Percentiles rank a stretch among this genome's conserved stretches.
These are phyloP conservation scores for Aegithalos caudatus DNA, from an alignment of 2,113 vertebrate genomes.

Conservation along the genomic window DNA sequence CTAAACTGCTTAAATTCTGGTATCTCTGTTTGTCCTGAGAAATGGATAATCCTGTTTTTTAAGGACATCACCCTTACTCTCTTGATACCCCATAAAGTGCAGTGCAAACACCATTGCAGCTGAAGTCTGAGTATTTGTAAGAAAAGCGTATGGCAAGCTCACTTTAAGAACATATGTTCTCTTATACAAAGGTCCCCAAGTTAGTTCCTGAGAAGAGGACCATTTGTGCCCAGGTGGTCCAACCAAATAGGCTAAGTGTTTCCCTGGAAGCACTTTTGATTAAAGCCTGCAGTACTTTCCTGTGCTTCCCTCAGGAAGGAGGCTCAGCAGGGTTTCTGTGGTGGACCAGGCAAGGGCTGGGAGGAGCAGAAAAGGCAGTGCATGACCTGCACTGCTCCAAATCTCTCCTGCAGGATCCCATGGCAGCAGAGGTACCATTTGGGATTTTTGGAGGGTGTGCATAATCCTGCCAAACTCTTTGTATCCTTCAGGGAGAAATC, in stretches of 20 bases:
- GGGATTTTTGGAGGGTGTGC: background rate
- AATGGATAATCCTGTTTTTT: slow-evolving; percentile 1
- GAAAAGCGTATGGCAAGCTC: background rate
- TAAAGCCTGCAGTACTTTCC: background rate
- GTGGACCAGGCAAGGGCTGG: background rate
- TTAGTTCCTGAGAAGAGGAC: background rate
- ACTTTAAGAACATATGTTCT: background rate
- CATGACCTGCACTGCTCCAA: rapidly evolving
- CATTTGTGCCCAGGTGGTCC: background rate
- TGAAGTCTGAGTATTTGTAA: background rate
- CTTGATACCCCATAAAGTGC: background rate
- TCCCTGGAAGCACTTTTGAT: background rate
- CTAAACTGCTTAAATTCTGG: background rate
- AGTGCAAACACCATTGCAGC: background rate
- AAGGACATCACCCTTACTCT: slow-evolving; percentile 22
- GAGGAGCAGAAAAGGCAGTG: background rate
- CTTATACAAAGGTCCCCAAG: background rate
- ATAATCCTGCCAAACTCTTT: background rate
- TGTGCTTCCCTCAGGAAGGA: background rate
- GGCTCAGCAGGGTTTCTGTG: background rate
- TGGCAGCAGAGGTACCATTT: background rate
- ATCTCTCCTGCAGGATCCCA: background rate
- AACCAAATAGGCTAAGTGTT: background rate
- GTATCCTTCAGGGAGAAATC: background rate
- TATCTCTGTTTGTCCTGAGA: background rate